These are phyloP conservation scores for Danio aesculapii DNA, from an alignment of 2,797 vertebrate genomes.

Conservation along the genomic window DNA sequence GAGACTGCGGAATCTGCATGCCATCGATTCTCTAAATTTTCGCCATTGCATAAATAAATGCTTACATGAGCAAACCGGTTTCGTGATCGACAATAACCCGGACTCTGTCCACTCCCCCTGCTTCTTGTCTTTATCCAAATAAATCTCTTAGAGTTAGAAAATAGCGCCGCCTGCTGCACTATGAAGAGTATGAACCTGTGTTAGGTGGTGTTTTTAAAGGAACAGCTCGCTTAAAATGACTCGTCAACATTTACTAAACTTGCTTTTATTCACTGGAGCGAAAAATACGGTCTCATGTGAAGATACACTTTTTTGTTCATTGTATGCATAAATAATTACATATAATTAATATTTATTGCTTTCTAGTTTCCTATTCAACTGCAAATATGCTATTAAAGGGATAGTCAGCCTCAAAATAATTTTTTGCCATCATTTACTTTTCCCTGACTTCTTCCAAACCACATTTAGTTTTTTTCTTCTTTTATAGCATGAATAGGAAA, in stretches of 20 bases:
- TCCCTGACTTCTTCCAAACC: too few species aligned
- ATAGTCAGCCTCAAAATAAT: too few species aligned
- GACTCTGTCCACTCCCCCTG: conserved; percentile 18
- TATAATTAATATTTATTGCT: too few species aligned
- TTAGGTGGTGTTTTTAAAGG: not conserved
- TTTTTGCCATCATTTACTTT: too few species aligned
- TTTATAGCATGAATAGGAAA: too few species aligned
- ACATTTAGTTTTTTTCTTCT: too few species aligned
- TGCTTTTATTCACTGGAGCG: not conserved
- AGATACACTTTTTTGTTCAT: too few species aligned
- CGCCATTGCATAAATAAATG: not conserved
- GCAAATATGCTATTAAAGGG: too few species aligned
- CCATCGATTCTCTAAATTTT: conserved; percentile 21
- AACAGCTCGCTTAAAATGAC: not conserved
- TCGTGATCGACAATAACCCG: conserved; percentile 26
- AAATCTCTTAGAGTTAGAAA: not conserved
- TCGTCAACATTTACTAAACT: not conserved
- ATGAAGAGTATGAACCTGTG: too few species aligned
- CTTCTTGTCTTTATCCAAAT: conserved; percentile 3
- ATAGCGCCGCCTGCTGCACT: conserved; percentile 29
- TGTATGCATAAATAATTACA: too few species aligned
- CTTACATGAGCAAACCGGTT: conserved; percentile 27
- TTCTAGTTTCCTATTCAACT: too few species aligned
- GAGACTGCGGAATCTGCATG: conserved; percentile 5
- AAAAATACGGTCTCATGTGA: not conserved